These are phyloP conservation scores for Psittacula cyanocephala DNA, from an alignment of 2,113 vertebrate genomes.

Conservation along the genomic window DNA sequence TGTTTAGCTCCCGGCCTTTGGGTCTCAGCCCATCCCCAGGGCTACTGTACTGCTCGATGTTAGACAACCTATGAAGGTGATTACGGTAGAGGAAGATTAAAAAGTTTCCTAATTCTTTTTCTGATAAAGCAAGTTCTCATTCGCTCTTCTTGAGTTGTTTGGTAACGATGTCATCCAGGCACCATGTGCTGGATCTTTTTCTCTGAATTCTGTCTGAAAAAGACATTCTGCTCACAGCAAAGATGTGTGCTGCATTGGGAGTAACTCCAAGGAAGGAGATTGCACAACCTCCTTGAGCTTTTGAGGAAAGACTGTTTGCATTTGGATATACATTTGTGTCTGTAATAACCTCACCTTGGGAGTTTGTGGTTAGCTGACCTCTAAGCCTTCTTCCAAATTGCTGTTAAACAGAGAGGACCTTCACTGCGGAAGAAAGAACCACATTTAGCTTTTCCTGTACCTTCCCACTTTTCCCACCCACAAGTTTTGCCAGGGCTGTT, in stretches of 20 bases:
- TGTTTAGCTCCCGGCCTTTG: neutral
- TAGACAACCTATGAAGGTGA: neutral
- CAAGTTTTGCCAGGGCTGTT: neutral
- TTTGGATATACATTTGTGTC: neutral
- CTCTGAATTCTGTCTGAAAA: neutral
- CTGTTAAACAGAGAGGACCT: neutral
- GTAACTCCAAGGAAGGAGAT: neutral
- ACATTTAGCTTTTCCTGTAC: neutral
- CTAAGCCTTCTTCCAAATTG: neutral
- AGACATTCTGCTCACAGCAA: neutral
- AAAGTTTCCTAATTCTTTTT: neutral
- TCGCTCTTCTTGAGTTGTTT: neutral
- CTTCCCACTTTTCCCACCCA: neutral
- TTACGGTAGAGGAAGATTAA: neutral
- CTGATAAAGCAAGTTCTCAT: neutral
- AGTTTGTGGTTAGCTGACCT: neutral
- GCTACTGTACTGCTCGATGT: neutral
- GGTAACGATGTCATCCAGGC: neutral
- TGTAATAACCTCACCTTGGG: neutral
- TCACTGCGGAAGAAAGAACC: neutral
- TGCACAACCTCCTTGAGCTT: neutral
- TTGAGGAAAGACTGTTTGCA: neutral
- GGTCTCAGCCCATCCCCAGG: neutral
- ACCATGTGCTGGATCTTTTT: neutral
- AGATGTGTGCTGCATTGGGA: neutral